Evolutionary conservation across 2,888 invertebrate genomes (phyloP), one percentile per base, ranked within the genome.

Genomic region (Stenolophus ochropezus): DNA sequence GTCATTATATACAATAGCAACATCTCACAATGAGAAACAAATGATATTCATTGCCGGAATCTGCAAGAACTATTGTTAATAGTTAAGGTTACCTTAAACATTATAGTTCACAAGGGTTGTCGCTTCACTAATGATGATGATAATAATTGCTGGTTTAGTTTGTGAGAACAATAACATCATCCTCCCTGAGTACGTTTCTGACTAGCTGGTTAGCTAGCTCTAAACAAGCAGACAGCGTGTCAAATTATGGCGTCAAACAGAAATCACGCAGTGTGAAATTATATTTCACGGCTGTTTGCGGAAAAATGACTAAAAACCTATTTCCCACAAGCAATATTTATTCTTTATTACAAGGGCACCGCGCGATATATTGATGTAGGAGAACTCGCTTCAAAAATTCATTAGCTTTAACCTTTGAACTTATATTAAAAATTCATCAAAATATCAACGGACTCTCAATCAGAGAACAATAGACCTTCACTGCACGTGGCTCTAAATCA

Each of bases 181-280:
- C 8, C 33, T 33, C 4, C 33, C 33, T 42, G 33, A 42, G 33
- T 42, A 6, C 33, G 6, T 11, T 42, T 2, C 33, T 42, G 33
- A 11, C 8, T 4, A 61, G 23, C 25, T 25, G 61, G 21, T 4
- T 4, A 61, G 23, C 25, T 25, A 25, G 21, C 21, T 61, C 25
- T 61, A 61, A 61, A 61, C 25, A 61, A 61, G 69, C 56, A 79
- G 79, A 79, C 79, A 71, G 51, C 79, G 79, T 79, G 51, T 79
- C 79, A 79, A 79, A 79, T 79, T 79, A 79, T 71, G 33, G 79
- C 79, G 79, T 79, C 79, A 65, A 79, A 79, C 69, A 51, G 53
- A 79, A 79, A 69, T 71, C 79, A 79, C 79, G 79, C 21, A 27
- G 69, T 79, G 79, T 79, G 79, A 79, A 79, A 79, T 79, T 79